Percentiles rank a stretch among this genome's conserved stretches.
phyloP scores from a whole-genome alignment of 2,113 vertebrate species.

The Vimba vimba region DNA sequence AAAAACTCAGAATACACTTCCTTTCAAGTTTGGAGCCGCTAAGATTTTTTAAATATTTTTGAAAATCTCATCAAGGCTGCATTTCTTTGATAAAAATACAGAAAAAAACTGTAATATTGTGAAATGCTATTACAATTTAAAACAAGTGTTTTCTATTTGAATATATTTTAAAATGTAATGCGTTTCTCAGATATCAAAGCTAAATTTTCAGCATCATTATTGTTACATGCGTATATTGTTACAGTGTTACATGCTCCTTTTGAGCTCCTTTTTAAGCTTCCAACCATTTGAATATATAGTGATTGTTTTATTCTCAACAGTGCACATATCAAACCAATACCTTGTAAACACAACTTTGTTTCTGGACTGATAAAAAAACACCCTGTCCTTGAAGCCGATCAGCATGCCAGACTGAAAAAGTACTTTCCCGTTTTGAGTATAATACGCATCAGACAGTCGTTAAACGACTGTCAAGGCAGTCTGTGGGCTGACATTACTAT shows the following conservation, averaged over 20 bases:
- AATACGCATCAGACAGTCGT: no score
- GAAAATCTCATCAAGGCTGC: no score
- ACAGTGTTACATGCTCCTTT: background rate
- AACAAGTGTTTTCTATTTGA: background rate
- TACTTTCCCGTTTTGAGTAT: no score
- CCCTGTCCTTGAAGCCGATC: no score
- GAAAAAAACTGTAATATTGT: background rate
- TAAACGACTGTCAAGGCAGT: background rate
- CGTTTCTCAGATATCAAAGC: background rate
- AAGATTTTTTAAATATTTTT: background rate
- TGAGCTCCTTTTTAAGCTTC: background rate
- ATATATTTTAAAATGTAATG: background rate
- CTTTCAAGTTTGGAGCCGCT: background rate
- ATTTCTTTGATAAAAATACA: background rate
- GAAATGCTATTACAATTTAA: background rate
- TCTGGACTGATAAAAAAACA: no score
- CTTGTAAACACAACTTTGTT: background rate
- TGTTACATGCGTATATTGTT: no score
- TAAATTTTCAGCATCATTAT: background rate
- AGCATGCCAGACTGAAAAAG: no score
- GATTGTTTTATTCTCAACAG: background rate
- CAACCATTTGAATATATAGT: background rate
- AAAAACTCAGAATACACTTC: no score
- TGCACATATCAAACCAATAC: background rate
- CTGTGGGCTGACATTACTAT: background rate